A percentile compares a stretch with the other conserved stretches of the same genome.
These are phyloP conservation scores for Phyllotreta striolata DNA, from an alignment of 2,888 invertebrate species.

Conservation along the genomic window DNA sequence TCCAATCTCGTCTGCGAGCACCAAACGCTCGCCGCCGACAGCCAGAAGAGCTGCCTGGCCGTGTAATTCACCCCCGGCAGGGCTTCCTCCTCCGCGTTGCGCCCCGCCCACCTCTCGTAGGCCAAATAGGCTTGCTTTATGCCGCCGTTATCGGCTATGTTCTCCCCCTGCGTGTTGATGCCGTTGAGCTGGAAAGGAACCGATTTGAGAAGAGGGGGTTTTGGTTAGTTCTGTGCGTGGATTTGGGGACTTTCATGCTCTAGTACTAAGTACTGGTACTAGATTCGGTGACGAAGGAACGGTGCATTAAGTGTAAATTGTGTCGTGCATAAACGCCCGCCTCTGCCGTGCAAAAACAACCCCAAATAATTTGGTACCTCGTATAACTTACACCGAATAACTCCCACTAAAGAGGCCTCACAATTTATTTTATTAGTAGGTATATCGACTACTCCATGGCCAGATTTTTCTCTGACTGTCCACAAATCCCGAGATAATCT, in stretches of 20 bases:
- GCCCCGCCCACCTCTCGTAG: slow-evolving; percentile 55
- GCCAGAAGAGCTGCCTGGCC: slow-evolving; percentile 66
- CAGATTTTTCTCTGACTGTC: too few relatives aligned
- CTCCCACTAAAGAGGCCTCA: too few relatives aligned
- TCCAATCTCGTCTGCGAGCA: slow-evolving; percentile 62
- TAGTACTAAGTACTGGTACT: neutral
- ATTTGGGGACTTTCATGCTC: slow-evolving; percentile 10
- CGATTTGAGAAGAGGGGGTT: slow-evolving; percentile 33
- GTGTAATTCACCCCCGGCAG: slow-evolving; percentile 57
- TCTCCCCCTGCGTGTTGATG: slow-evolving; percentile 91
- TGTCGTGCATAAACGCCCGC: too few relatives aligned
- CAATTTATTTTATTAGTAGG: too few relatives aligned
- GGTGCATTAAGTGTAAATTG: neutral
- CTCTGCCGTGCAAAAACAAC: too few relatives aligned
- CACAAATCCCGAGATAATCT: too few relatives aligned
- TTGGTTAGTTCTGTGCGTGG: slow-evolving; percentile 41
- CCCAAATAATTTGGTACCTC: too few relatives aligned
- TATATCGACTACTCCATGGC: too few relatives aligned
- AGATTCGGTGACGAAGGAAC: neutral
- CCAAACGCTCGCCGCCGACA: slow-evolving; percentile 70
- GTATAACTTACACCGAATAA: too few relatives aligned
- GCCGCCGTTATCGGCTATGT: slow-evolving; percentile 95
- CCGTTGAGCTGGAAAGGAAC: slow-evolving; percentile 76
- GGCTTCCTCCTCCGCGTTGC: slow-evolving; percentile 54
- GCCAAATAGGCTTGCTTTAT: slow-evolving; percentile 82